Percentiles rank a stretch among this genome's conserved stretches.
Conservation (phyloP, 2,113 vertebrate species). For the Apodemus speciosus region DNA sequence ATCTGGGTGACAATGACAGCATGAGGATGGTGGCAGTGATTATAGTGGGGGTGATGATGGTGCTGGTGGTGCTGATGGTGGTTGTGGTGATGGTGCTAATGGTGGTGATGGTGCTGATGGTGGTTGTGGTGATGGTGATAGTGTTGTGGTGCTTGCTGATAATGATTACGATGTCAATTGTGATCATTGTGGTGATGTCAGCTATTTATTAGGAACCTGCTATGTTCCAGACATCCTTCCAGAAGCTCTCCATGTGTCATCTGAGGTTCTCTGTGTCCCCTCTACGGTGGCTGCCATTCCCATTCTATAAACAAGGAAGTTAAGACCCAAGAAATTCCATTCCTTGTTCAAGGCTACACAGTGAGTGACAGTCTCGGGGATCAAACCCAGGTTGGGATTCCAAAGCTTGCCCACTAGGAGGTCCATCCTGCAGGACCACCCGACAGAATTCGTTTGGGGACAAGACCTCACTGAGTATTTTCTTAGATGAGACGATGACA, state of each 20-base stretch:
- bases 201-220: no score
- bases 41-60: neutral
- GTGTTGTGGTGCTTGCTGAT: neutral
- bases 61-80: neutral
- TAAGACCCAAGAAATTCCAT: slow-evolving; percentile 21
- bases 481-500: neutral
- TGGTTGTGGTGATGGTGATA: neutral
- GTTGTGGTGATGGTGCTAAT: neutral
- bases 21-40: neutral
- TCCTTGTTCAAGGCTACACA: neutral
- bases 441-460: neutral
- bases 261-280: neutral
- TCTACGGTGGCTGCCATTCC: neutral
- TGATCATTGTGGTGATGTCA: no score
- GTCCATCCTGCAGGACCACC: neutral
- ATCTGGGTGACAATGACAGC: neutral
- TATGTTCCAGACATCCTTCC: neutral
- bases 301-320: slow-evolving; percentile 9
- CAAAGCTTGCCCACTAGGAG: neutral
- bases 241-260: neutral
- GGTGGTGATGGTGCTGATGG: neutral
- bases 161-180: no score
- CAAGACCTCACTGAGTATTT: neutral
- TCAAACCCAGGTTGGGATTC: neutral
- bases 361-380: neutral